Evolutionary conservation across 2,888 invertebrate species (phyloP).

Genomic region (Microctonus hyperodae): DNA sequence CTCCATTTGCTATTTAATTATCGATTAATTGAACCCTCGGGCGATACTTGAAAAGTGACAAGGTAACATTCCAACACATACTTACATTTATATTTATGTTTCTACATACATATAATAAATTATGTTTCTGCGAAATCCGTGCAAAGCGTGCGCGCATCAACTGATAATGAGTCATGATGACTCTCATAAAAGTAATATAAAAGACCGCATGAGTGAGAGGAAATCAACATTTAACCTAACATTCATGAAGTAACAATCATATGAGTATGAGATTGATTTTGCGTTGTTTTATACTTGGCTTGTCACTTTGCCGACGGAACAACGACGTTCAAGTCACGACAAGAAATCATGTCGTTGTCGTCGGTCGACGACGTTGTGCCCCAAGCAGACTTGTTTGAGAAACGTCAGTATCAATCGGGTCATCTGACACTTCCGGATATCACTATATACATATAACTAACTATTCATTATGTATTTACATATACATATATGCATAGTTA

Average conservation of each 20-base stretch:
- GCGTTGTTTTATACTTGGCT: neutral
- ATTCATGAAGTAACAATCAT: neutral
- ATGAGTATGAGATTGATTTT: neutral
- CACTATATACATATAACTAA: neutral
- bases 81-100: neutral
- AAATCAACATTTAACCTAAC: neutral
- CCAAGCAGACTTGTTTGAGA: neutral
- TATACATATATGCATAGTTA: too few species aligned
- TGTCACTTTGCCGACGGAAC: neutral
- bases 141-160: neutral
- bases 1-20: neutral
- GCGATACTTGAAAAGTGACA: neutral
- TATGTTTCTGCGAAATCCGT: neutral
- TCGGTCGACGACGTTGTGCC: neutral
- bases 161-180: neutral
- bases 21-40: neutral
- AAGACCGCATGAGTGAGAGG: neutral
- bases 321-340: constrained; percentile 4
- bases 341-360: neutral
- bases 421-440: constrained; percentile 6
- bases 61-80: neutral
- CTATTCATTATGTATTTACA: too few species aligned
- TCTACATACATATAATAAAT: neutral
- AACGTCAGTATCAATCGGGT: constrained; percentile 1
- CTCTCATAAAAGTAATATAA: neutral